Conservation (phyloP, 2,113 vertebrate species). For the Clupea harengus region DNA sequence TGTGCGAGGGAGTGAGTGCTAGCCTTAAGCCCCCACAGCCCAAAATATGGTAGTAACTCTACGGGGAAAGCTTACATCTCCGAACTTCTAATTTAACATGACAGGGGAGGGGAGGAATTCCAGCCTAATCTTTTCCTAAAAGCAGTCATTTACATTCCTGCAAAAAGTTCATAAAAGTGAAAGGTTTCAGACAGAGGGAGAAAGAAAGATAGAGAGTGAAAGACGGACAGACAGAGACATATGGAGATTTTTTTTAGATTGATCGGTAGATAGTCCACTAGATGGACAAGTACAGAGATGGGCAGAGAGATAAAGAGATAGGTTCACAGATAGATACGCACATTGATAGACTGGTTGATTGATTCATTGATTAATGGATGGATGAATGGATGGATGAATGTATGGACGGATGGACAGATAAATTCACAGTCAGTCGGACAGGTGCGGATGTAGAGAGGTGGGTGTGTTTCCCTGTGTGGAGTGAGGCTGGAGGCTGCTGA, state of each 20-base stretch:
- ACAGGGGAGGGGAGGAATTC: conserved; percentile 40
- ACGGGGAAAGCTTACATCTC: conserved; percentile 34
- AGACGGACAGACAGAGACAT: too few relatives aligned
- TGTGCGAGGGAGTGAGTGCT: not conserved
- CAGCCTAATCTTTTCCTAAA: conserved; percentile 39
- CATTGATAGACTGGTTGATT: not conserved
- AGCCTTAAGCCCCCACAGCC: conserved; percentile 22
- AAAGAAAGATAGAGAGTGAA: not conserved
- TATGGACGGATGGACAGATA: too few relatives aligned
- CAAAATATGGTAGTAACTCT: conserved; percentile 38
- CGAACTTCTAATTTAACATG: conserved; percentile 41
- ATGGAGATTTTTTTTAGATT: too few relatives aligned
- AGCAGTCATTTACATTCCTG: conserved; percentile 43
- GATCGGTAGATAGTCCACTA: too few relatives aligned
- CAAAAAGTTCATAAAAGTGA: conserved; percentile 32
- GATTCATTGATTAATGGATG: not conserved
- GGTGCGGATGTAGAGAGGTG: too few relatives aligned
- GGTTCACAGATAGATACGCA: not conserved
- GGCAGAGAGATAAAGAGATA: not conserved
- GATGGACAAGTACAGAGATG: too few relatives aligned
- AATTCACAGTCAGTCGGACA: too few relatives aligned
- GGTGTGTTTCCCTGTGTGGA: conserved; percentile 1
- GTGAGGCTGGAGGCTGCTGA: not conserved
- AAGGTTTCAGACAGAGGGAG: conserved; percentile 25
- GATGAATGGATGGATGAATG: not conserved